These are phyloP conservation scores for Todus mexicanus DNA, from an alignment of 2,797 vertebrate species.

Conservation along the genomic window DNA sequence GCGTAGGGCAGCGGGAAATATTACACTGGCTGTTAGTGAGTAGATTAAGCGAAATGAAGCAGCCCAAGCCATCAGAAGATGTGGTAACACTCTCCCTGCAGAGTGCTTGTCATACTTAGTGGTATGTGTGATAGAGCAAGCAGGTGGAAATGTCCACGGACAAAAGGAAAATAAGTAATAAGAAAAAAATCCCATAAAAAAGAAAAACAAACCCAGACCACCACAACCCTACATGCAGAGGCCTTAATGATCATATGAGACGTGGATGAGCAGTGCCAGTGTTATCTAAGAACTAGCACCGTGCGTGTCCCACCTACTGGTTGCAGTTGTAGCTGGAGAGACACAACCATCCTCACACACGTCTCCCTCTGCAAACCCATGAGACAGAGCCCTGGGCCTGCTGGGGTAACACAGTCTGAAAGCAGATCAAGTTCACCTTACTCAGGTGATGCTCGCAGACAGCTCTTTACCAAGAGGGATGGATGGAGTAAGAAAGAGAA, in stretches of 20 bases:
- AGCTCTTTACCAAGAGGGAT: neutral
- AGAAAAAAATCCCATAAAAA: fast-evolving
- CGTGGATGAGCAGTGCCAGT: neutral
- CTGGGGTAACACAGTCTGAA: fast-evolving
- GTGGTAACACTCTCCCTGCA: neutral
- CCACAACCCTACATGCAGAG: fast-evolving
- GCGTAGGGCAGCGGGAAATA: neutral
- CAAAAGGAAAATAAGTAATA: neutral
- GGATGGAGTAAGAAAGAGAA: neutral
- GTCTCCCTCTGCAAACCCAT: neutral
- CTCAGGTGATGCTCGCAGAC: neutral
- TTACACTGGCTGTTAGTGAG: neutral
- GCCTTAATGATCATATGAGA: neutral
- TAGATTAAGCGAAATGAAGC: neutral
- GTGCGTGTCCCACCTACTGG: neutral
- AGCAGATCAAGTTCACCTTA: neutral
- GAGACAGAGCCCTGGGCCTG: neutral
- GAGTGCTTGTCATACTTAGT: neutral
- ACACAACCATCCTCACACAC: too few relatives aligned
- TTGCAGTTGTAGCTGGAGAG: neutral
- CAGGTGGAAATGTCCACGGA: neutral
- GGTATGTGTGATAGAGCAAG: neutral
- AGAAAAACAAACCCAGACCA: neutral
- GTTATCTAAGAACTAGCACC: neutral
- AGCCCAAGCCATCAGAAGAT: neutral